These are phyloP conservation scores for Eristalis intricaria DNA, from an alignment of 2,888 invertebrate species.

Conservation along the genomic window DNA sequence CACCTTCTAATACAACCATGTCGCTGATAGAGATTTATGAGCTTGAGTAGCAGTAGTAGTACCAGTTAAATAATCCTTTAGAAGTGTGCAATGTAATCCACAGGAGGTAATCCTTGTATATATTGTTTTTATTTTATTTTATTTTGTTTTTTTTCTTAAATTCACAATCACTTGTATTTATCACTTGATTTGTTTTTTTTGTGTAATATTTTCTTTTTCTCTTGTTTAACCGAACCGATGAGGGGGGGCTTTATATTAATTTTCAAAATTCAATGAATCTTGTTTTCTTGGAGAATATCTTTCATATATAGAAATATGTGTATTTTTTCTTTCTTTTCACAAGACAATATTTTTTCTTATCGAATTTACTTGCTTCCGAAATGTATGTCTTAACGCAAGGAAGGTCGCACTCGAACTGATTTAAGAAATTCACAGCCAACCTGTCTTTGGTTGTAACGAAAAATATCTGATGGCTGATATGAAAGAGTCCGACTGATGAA, in stretches of 20 bases:
- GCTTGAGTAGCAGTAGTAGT: conserved; percentile 40
- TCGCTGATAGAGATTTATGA: conserved; percentile 60
- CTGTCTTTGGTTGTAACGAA: conserved; percentile 37
- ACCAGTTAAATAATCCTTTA: conserved; percentile 58
- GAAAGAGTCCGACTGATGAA: conserved; percentile 28
- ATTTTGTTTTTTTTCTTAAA: conserved; percentile 19
- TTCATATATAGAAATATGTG: conserved; percentile 2
- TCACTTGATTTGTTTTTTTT: conserved; percentile 38
- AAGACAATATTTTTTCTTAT: conserved; percentile 28
- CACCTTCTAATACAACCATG: conserved; percentile 96
- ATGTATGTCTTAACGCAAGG: conserved; percentile 78
- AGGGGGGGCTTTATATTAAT: conserved; percentile 13
- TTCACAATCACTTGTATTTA: conserved; percentile 44
- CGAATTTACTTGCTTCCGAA: conserved; percentile 74
- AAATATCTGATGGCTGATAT: conserved; percentile 47
- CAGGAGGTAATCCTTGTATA: conserved; percentile 54
- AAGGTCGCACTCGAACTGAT: conserved; percentile 81
- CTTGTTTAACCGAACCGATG: conserved; percentile 51
- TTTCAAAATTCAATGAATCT: conserved; percentile 2
- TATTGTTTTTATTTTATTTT: not conserved
- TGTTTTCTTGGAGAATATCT: not conserved
- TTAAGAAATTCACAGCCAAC: conserved; percentile 56
- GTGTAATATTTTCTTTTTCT: conserved; percentile 2
- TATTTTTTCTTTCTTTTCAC: conserved; percentile 27
- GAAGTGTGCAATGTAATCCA: conserved; percentile 43